These are phyloP conservation scores for Rhabdomys dilectus DNA, from an alignment of 2,113 vertebrate genomes.

Conservation along the genomic window DNA sequence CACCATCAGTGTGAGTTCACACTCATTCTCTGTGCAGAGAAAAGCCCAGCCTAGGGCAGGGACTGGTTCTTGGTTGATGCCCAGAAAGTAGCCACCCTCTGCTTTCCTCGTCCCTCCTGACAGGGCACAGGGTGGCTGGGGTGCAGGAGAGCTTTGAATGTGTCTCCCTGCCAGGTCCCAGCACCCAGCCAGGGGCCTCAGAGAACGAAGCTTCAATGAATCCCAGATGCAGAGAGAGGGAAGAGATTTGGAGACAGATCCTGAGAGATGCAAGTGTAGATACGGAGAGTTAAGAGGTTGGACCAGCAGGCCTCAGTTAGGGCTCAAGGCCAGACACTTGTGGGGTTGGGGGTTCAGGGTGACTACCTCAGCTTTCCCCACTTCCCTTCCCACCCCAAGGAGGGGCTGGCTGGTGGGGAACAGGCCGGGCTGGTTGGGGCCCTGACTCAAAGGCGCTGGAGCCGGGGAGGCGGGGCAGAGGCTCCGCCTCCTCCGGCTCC, in stretches of 20 bases:
- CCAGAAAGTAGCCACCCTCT: not conserved
- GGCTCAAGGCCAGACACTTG: not conserved
- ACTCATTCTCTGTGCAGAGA: not conserved
- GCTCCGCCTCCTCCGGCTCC: not conserved
- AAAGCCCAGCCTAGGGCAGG: not conserved
- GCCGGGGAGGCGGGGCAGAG: not conserved
- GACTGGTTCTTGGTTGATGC: not conserved
- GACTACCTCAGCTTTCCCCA: not conserved
- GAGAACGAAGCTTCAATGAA: not conserved
- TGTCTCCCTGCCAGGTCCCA: not conserved
- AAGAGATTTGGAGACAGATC: not conserved
- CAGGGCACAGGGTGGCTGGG: not conserved
- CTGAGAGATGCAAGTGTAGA: not conserved
- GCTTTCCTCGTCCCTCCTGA: not conserved
- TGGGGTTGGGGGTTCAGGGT: not conserved
- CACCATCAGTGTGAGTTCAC: not conserved
- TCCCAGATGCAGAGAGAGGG: not conserved
- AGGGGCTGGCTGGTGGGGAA: slow-evolving; percentile 58
- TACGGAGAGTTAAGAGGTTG: not conserved
- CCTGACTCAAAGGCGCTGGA: slow-evolving; percentile 66
- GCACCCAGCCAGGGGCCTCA: not conserved
- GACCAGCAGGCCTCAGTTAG: not conserved
- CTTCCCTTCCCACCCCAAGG: not conserved
- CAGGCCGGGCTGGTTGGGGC: slow-evolving; percentile 66
- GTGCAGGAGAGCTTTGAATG: not conserved